Base-by-base conservation (phyloP, 2,888 invertebrate genomes). In the Cephus sareptanus region DNA sequence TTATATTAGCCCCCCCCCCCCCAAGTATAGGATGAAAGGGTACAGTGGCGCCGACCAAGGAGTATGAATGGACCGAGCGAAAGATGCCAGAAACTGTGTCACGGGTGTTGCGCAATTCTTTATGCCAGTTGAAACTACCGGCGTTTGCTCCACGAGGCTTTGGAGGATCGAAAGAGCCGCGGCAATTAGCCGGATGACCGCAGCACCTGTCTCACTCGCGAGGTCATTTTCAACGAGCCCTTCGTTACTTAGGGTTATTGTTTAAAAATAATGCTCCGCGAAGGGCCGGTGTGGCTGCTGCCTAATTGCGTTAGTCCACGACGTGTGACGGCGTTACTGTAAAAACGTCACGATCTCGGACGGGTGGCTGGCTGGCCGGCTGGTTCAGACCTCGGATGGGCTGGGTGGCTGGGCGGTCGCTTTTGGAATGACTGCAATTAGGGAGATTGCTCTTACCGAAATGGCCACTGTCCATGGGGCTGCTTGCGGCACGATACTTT, bases 211-310 rank as follows among this genome's bases (percentile, higher is more conserved):
- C 70, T 33, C 70, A 2, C 33, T 33, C 69, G 33, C 35, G 31
- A 69, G n/a, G 33, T 69, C 69, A 71, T 31, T 80, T 76, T 80
- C 40, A 34, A 34, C 76, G 35, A 73, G 23, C 37, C 74, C 70
- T 31, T 73, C 74, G 69, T 76, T 76, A 75, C 35, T 68, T 40
- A 68, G 56, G 79, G 76, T 76, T 77, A 77, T 79, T 75, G 76
- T 76, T 79, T 76, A 81, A 81, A 79, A 78, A 81, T 80, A 76
- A 81, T 76, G 76, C 73, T 35, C 71, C 76, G 75, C 34, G 69
- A 35, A 69, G 37, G 56, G 73, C 74, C 68, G 9, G 69, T 40
- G 68, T 33, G 15, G 69, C 34, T 37, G 69, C 30, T 69, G 75
- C 81, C 77, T 82, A 81, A 78, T 79, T 79, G 75, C 75, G 71